These are phyloP conservation scores for Porites cylindrica DNA, from an alignment of 92 coral and sea anemone genomes.

Conservation along the genomic window DNA sequence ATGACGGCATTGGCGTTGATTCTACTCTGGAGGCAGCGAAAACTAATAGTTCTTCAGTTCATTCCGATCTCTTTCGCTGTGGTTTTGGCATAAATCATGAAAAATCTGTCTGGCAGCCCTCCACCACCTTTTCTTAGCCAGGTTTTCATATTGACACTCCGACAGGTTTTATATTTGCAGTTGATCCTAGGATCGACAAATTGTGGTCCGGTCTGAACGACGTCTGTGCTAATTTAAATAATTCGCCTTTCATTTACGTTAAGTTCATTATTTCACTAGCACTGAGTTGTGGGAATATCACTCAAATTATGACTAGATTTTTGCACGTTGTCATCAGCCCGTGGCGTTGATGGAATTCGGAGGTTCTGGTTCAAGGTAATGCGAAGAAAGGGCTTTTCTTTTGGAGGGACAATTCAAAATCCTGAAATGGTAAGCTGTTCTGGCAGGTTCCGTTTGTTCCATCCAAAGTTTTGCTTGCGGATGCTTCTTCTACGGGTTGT, in stretches of 20 bases:
- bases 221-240: background rate
- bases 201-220: background rate
- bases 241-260: background rate
- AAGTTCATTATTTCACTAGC: background rate
- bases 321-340: background rate
- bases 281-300: slow-evolving; percentile 6
- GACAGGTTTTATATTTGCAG: background rate
- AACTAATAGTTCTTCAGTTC: background rate
- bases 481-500: slow-evolving; percentile 1
- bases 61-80: background rate
- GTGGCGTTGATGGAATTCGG: background rate
- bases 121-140: background rate
- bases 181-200: background rate
- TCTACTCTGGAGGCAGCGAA: background rate
- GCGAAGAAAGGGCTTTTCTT: background rate
- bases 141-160: slow-evolving; percentile 1
- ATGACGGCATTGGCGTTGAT: slow-evolving; percentile 8
- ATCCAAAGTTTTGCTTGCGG: slow-evolving; percentile 1
- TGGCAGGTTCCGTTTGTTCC: slow-evolving; percentile 12
- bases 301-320: background rate
- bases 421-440: background rate
- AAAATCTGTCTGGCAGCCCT: background rate
- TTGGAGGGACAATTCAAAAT: slow-evolving; percentile 1
- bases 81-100: slow-evolving; percentile 5
- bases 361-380: background rate